Evolutionary conservation across 2,888 invertebrate species (phyloP).

Genomic region (Serrognathus titanus): DNA sequence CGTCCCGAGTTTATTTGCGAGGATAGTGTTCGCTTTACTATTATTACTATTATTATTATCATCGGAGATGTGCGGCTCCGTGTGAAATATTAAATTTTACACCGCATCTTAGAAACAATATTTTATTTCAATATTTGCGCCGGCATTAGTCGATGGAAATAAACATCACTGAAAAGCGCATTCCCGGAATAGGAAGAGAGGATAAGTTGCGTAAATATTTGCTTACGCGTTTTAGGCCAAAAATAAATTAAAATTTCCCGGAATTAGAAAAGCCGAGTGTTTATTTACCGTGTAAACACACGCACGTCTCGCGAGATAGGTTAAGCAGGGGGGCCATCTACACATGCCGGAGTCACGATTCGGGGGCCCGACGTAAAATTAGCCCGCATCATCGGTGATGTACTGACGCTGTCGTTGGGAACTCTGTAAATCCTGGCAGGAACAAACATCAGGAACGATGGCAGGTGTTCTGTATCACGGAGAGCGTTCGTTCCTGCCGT

Average conservation of each 20-base stretch:
- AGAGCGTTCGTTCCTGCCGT: slow-evolving; percentile 16
- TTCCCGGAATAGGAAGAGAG: too few species aligned
- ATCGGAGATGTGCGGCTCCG: not conserved
- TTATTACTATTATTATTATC: not conserved
- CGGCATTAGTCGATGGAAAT: too few species aligned
- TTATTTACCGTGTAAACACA: slow-evolving; percentile 12
- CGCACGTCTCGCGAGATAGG: slow-evolving; percentile 12
- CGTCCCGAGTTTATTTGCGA: not conserved
- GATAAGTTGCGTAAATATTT: too few species aligned
- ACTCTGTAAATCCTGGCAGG: slow-evolving; percentile 25
- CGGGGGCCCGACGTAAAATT: slow-evolving; percentile 22
- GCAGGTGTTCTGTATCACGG: slow-evolving; percentile 25
- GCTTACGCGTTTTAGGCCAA: not conserved
- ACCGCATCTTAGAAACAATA: not conserved
- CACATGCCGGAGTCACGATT: slow-evolving; percentile 17
- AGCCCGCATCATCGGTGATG: slow-evolving; percentile 22
- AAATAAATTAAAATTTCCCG: slow-evolving; percentile 12
- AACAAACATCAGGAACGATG: slow-evolving; percentile 25
- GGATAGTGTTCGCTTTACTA: not conserved
- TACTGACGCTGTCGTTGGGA: slow-evolving; percentile 22
- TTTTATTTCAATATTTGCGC: too few species aligned
- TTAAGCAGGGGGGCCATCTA: slow-evolving; percentile 16
- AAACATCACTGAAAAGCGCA: too few species aligned
- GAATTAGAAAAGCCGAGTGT: slow-evolving; percentile 11
- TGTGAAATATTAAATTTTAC: slow-evolving; percentile 5